phyloP scores from a whole-genome alignment of 2,113 vertebrate genomes.

The Anseranas semipalmata region DNA sequence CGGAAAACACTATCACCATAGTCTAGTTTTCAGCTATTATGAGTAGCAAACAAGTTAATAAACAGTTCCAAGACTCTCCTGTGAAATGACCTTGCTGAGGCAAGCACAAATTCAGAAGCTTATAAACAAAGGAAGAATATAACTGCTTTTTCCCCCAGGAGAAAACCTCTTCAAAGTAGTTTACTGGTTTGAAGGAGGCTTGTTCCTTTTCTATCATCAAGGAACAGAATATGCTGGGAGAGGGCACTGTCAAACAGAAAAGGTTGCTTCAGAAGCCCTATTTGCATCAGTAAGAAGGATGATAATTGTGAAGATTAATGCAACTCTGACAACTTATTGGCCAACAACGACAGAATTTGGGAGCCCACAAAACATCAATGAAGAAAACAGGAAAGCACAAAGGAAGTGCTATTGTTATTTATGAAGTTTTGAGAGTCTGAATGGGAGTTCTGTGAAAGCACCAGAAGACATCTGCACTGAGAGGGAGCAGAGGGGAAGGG shows the following conservation, averaged over 20 bases:
- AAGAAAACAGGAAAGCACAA: background rate
- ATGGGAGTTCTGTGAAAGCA: background rate
- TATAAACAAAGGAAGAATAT: background rate
- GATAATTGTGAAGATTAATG: background rate
- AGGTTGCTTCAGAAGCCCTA: too few relatives aligned
- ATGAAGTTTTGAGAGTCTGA: background rate
- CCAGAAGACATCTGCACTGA: background rate
- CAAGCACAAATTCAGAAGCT: background rate
- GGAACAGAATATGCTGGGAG: background rate
- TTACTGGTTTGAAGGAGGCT: background rate
- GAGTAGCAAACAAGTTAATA: background rate
- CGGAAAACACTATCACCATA: background rate
- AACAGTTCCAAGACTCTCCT: background rate
- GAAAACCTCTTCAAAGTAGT: background rate
- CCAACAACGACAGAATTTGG: background rate
- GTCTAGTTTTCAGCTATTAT: background rate
- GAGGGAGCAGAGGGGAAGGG: background rate
- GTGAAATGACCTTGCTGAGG: background rate
- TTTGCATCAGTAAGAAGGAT: background rate
- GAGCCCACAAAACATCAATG: background rate
- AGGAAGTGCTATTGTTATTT: background rate
- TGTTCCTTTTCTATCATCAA: background rate
- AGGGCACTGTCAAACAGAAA: background rate
- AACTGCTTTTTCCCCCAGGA: background rate
- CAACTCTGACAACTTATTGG: background rate